A percentile compares a stretch with the other conserved stretches of the same genome.
These are phyloP conservation scores for Tragelaphus buxtoni DNA, from an alignment of 2,113 vertebrate species.

Conservation along the genomic window DNA sequence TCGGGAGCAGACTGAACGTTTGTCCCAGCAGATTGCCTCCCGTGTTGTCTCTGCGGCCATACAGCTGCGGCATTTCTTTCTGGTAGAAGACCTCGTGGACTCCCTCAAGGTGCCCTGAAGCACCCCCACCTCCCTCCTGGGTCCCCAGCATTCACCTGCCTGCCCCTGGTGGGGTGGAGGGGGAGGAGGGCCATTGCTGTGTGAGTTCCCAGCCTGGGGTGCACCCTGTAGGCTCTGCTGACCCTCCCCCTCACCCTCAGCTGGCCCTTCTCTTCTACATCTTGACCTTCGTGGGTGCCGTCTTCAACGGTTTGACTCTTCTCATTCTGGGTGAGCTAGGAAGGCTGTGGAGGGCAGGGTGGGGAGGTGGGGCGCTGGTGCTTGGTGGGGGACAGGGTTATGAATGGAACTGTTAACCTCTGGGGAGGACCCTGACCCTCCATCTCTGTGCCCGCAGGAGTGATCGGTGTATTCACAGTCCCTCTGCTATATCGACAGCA, in stretches of 20 bases:
- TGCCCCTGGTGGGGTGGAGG: background rate
- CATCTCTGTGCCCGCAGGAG: conserved; percentile 77
- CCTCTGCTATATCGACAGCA: conserved; percentile 90
- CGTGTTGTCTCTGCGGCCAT: conserved; percentile 73
- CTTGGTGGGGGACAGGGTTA: background rate
- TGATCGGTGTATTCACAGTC: conserved; percentile 89
- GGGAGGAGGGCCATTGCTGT: background rate
- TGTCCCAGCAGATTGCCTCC: conserved; percentile 80
- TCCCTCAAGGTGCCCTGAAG: conserved; percentile 87
- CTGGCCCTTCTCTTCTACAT: conserved; percentile 90
- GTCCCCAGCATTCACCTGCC: background rate
- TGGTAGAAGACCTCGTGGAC: conserved; percentile 87
- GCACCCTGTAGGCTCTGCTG: background rate
- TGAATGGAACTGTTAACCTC: background rate
- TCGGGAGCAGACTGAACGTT: conserved; percentile 82
- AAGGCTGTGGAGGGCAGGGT: background rate
- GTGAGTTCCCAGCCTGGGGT: background rate
- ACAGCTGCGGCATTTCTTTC: conserved; percentile 85
- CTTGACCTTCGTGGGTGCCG: conserved; percentile 88
- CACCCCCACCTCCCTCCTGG: background rate
- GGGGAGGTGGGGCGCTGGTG: background rate
- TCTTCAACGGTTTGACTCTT: conserved; percentile 92
- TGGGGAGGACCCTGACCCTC: background rate
- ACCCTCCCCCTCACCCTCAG: conserved; percentile 71
- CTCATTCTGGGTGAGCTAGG: conserved; percentile 88